Evolutionary conservation across 2,888 invertebrate species (phyloP).

Genomic region (Eilema griseolum): DNA sequence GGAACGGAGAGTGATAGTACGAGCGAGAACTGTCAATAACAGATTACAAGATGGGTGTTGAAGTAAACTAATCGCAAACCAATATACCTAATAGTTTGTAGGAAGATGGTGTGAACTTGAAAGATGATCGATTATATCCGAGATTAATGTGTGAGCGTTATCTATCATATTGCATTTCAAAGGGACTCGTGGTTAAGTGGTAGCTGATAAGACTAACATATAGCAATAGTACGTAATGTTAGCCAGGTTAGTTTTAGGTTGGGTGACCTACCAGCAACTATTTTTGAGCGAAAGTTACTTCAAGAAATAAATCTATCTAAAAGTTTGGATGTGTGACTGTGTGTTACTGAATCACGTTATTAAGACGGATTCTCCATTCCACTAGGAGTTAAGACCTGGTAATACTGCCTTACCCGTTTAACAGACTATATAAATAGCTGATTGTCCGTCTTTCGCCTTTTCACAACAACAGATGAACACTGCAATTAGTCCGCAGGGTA

Average conservation of each 20-base stretch:
- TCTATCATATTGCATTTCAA: neutral
- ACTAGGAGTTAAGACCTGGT: too few species aligned
- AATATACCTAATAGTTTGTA: constrained; percentile 12
- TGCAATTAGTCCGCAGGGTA: constrained; percentile 19
- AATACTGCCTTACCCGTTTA: neutral
- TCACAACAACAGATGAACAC: constrained; percentile 40
- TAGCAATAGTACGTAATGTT: too few species aligned
- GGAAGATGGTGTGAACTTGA: neutral
- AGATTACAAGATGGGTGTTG: neutral
- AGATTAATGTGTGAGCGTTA: neutral
- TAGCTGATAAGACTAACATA: too few species aligned
- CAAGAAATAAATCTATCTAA: too few species aligned
- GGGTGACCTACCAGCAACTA: too few species aligned
- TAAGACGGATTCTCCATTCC: neutral
- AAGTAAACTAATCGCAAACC: neutral
- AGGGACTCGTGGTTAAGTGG: too few species aligned
- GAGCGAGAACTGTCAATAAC: constrained; percentile 12
- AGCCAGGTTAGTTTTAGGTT: too few species aligned
- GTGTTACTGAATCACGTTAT: too few species aligned
- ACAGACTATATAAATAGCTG: neutral
- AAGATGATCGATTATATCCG: neutral
- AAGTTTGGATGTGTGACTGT: too few species aligned
- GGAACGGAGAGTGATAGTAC: neutral
- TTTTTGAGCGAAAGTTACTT: too few species aligned
- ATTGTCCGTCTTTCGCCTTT: constrained; percentile 52